A percentile compares a stretch with the other conserved stretches of the same genome.
phyloP scores from a whole-genome alignment of 2,888 invertebrate species.

The Deilephila porcellus region DNA sequence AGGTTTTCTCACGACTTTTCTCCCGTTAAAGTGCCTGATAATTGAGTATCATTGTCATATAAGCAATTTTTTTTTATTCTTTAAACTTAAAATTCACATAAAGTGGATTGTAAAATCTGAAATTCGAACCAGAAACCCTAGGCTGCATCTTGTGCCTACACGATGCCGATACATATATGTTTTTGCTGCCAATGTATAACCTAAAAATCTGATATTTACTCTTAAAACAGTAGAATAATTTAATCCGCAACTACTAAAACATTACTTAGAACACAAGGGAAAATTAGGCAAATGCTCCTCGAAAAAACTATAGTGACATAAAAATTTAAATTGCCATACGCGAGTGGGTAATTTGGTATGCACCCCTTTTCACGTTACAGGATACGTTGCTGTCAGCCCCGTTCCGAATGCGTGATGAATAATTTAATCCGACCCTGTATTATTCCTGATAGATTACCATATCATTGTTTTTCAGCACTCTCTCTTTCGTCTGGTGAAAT shows the following conservation, averaged over 20 bases:
- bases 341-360: constrained; percentile 25
- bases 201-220: no score
- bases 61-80: no score
- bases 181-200: no score
- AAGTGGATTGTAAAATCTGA: no score
- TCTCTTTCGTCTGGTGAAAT: background rate
- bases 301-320: constrained; percentile 9
- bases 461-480: constrained; percentile 37
- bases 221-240: background rate
- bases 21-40: no score
- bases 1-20: no score
- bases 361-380: constrained; percentile 24
- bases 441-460: constrained; percentile 34
- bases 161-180: no score
- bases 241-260: background rate
- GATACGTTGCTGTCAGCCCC: constrained; percentile 30
- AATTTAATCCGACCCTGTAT: constrained; percentile 38
- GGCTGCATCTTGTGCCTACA: no score
- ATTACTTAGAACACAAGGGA: background rate
- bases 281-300: constrained; percentile 9
- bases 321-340: constrained; percentile 9
- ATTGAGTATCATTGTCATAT: no score
- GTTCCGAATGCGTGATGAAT: constrained; percentile 36
- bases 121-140: no score
- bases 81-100: no score